These are phyloP conservation scores for Thecophora atra DNA, from an alignment of 2,888 invertebrate species.

Conservation along the genomic window DNA sequence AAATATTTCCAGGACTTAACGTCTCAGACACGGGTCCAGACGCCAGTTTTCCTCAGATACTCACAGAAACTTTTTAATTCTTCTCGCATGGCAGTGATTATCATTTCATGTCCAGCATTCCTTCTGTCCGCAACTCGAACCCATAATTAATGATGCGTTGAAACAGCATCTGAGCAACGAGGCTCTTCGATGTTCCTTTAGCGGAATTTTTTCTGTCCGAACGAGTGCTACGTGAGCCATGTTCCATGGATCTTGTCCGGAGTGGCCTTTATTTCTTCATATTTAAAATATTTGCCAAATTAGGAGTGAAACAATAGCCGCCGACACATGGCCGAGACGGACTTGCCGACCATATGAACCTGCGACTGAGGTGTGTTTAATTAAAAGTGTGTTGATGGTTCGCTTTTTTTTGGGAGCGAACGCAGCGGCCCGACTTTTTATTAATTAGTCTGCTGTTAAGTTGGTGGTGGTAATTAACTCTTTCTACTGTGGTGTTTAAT, in stretches of 20 bases:
- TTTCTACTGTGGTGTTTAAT: neutral
- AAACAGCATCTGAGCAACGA: conserved; percentile 3
- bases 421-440: conserved; percentile 19
- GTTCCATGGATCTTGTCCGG: neutral
- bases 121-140: neutral
- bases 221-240: neutral
- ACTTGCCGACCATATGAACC: conserved; percentile 4
- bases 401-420: conserved; percentile 16
- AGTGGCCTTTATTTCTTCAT: conserved; percentile 25
- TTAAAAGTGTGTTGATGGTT: conserved; percentile 34
- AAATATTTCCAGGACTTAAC: neutral
- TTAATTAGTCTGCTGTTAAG: conserved; percentile 31
- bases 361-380: conserved; percentile 24
- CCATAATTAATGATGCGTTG: conserved; percentile 31
- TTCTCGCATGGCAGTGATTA: conserved; percentile 11
- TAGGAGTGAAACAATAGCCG: conserved; percentile 27
- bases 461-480: conserved; percentile 33
- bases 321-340: neutral
- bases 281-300: conserved; percentile 31
- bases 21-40: neutral
- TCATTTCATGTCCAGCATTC: conserved; percentile 6
- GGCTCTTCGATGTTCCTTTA: neutral
- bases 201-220: neutral
- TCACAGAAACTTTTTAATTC: neutral
- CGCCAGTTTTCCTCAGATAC: neutral